Conservation (phyloP, 1,140 invertebrate species). For the Papilio helenus region DNA sequence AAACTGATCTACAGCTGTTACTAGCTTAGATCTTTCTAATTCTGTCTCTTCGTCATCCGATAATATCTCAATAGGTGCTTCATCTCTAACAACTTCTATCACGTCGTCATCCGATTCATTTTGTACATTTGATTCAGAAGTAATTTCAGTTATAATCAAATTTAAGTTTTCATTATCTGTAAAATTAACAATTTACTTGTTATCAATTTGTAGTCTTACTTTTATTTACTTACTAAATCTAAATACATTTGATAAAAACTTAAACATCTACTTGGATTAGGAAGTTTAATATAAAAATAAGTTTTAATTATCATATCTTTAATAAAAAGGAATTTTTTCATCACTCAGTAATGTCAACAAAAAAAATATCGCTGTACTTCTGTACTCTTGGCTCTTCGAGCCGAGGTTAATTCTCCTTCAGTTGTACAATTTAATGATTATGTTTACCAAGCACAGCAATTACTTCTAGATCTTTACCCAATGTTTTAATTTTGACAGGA, state of each 20-base stretch:
- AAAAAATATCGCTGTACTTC: background rate
- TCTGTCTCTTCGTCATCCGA: constrained; percentile 75
- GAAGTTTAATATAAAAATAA: background rate
- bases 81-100: constrained; percentile 76
- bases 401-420: background rate
- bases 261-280: background rate
- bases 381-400: background rate
- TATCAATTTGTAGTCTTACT: background rate
- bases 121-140: constrained; percentile 48
- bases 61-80: constrained; percentile 76
- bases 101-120: constrained; percentile 76
- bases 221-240: background rate
- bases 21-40: constrained; percentile 48
- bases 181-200: constrained; percentile 31
- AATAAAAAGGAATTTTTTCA: background rate
- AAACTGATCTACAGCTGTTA: constrained; percentile 44
- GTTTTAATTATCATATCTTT: background rate
- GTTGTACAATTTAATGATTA: constrained; percentile 43
- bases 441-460: constrained; percentile 44
- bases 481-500: constrained; percentile 52
- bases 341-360: background rate
- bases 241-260: background rate
- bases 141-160: constrained; percentile 49
- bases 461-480: constrained; percentile 29
- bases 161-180: constrained; percentile 36